A percentile compares a stretch with the other conserved stretches of the same genome.
These are phyloP conservation scores for Pachyrhynchus sulphureomaculatus DNA, from an alignment of 1,140 invertebrate genomes.

Conservation along the genomic window DNA sequence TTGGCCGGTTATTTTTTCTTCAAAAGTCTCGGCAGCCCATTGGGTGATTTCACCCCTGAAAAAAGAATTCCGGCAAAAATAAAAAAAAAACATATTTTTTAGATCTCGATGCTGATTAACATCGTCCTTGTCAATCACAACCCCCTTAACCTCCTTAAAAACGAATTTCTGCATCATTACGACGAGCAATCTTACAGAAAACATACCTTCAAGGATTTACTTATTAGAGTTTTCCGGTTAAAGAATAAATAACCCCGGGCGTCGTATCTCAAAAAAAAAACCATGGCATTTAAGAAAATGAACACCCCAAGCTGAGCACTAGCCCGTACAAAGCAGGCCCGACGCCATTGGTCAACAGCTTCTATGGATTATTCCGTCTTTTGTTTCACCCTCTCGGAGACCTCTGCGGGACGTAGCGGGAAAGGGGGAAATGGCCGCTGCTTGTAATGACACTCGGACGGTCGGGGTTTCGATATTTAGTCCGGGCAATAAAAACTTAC, in stretches of 20 bases:
- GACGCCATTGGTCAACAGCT: constrained; percentile 50
- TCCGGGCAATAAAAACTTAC: constrained; percentile 16
- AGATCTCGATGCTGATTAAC: too few relatives aligned
- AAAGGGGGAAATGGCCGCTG: constrained; percentile 43
- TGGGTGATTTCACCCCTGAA: too few relatives aligned
- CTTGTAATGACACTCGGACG: constrained; percentile 52
- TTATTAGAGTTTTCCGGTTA: neutral
- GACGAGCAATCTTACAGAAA: neutral
- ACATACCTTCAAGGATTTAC: neutral
- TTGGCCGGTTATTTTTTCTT: too few relatives aligned
- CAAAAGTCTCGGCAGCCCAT: too few relatives aligned
- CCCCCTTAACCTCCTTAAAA: too few relatives aligned
- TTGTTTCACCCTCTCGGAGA: constrained; percentile 47
- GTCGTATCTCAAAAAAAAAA: neutral
- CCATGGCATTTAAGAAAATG: constrained; percentile 25
- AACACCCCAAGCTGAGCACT: constrained; percentile 24
- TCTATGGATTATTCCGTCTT: constrained; percentile 52
- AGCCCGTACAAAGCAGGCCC: constrained; percentile 28
- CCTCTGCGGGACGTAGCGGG: constrained; percentile 24
- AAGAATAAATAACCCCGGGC: neutral
- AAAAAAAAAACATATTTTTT: too few relatives aligned
- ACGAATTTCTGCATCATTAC: neutral
- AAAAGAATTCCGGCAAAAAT: too few relatives aligned
- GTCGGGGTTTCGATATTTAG: constrained; percentile 37
- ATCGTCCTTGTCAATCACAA: too few relatives aligned